These are phyloP conservation scores for Pollicipes pollicipes DNA, from an alignment of 1,140 invertebrate species.

Conservation along the genomic window DNA sequence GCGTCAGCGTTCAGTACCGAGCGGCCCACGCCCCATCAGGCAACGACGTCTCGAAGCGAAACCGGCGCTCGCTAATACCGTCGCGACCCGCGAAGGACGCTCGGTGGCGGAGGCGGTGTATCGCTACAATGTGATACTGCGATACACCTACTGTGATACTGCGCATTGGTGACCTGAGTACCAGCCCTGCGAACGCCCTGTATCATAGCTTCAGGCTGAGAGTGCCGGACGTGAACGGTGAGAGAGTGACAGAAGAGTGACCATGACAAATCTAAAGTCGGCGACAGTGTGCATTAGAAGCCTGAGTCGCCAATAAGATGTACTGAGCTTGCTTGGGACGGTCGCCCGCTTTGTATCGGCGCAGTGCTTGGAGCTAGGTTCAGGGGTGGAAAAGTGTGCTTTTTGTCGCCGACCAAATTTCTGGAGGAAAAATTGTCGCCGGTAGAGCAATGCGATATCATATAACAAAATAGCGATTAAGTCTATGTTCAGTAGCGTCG, in stretches of 20 bases:
- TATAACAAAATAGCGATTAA: too few relatives aligned
- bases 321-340: too few relatives aligned
- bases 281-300: not conserved
- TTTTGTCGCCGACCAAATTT: too few relatives aligned
- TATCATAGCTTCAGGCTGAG: conserved; percentile 4
- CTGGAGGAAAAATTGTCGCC: too few relatives aligned
- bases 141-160: conserved; percentile 6
- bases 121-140: conserved; percentile 7
- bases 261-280: not conserved
- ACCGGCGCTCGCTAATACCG: not conserved
- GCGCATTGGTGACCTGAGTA: not conserved
- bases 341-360: too few relatives aligned
- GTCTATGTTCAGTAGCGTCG: too few relatives aligned
- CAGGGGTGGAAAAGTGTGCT: too few relatives aligned
- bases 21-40: conserved; percentile 1
- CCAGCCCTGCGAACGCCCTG: conserved; percentile 5
- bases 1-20: conserved; percentile 4
- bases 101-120: conserved; percentile 8
- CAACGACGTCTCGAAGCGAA: conserved; percentile 7
- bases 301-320: too few relatives aligned
- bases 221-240: not conserved
- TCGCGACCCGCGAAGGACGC: not conserved
- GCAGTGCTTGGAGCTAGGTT: too few relatives aligned
- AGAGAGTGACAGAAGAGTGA: not conserved
- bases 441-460: too few relatives aligned